Conservation (phyloP, 2,113 vertebrate species). For the Octodon degus region DNA sequence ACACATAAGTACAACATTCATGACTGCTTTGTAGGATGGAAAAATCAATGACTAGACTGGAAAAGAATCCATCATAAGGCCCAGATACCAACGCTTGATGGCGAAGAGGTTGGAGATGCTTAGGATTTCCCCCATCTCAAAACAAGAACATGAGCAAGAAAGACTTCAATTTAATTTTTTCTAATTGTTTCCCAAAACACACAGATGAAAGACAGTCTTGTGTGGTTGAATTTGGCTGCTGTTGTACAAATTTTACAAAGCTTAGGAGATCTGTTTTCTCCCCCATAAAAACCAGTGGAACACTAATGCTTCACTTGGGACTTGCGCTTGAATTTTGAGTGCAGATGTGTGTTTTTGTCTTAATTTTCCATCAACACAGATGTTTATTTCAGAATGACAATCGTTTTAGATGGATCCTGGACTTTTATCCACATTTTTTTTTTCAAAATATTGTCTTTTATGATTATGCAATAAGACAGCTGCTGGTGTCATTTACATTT, state of each 20-base stretch:
- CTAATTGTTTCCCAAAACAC: constrained; percentile 39
- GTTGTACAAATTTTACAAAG: constrained; percentile 48
- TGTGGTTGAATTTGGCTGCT: constrained; percentile 52
- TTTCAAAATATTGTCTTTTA: constrained; percentile 21
- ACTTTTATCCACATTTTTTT: constrained; percentile 63
- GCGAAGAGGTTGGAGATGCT: constrained; percentile 41
- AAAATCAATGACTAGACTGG: constrained; percentile 59
- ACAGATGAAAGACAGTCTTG: not conserved
- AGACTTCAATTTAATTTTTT: constrained; percentile 34
- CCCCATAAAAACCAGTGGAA: constrained; percentile 42
- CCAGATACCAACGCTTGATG: constrained; percentile 46
- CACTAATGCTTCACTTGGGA: constrained; percentile 69
- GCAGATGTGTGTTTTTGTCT: constrained; percentile 66
- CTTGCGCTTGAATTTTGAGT: constrained; percentile 65
- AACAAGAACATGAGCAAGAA: not conserved
- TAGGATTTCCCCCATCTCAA: not conserved
- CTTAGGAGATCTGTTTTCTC: not conserved
- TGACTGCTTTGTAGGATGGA: constrained; percentile 51
- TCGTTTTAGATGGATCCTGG: constrained; percentile 27
- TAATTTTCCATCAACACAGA: constrained; percentile 69
- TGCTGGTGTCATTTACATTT: constrained; percentile 54
- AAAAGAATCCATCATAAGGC: constrained; percentile 27
- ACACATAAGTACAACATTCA: constrained; percentile 23
- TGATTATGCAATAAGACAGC: constrained; percentile 58
- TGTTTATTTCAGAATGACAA: constrained; percentile 63